Percentiles rank a stretch among this genome's conserved stretches.
phyloP scores from a whole-genome alignment of 2,113 vertebrate species.

The Pelodiscus sinensis region DNA sequence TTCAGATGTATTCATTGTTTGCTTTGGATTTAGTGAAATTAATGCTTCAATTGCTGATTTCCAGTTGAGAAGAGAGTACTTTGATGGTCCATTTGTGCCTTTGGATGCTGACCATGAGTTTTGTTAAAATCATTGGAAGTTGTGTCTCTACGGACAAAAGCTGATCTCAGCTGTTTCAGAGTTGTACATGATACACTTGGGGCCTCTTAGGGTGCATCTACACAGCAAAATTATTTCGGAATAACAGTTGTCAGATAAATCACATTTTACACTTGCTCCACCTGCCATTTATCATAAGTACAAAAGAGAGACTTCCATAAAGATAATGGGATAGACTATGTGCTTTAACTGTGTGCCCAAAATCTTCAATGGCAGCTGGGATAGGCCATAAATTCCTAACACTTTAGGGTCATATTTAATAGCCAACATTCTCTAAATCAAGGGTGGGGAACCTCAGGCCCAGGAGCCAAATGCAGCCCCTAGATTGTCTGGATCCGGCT shows the following conservation, averaged over 20 bases:
- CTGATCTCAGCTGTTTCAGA: background rate
- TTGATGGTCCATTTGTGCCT: background rate
- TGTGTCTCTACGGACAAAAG: background rate
- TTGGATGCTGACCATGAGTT: background rate
- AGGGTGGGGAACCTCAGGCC: too few relatives aligned
- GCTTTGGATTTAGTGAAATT: background rate
- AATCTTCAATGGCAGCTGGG: background rate
- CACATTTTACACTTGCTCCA: background rate
- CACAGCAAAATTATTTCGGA: too few relatives aligned
- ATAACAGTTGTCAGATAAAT: background rate
- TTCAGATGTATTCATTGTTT: background rate
- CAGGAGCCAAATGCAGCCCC: too few relatives aligned
- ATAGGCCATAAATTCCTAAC: background rate
- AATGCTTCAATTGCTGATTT: background rate
- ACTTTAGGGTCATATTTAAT: background rate
- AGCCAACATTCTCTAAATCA: background rate
- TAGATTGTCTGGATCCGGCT: too few relatives aligned
- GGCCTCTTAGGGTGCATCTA: background rate
- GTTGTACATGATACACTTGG: background rate
- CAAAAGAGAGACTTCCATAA: constrained; percentile 5
- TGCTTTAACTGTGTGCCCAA: background rate
- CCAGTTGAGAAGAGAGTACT: background rate
- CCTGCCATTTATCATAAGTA: constrained; percentile 2
- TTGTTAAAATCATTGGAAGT: background rate
- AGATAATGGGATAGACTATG: constrained; percentile 18